These are phyloP conservation scores for Lepisosteus oculatus DNA, from an alignment of 2,113 vertebrate genomes.

Conservation along the genomic window DNA sequence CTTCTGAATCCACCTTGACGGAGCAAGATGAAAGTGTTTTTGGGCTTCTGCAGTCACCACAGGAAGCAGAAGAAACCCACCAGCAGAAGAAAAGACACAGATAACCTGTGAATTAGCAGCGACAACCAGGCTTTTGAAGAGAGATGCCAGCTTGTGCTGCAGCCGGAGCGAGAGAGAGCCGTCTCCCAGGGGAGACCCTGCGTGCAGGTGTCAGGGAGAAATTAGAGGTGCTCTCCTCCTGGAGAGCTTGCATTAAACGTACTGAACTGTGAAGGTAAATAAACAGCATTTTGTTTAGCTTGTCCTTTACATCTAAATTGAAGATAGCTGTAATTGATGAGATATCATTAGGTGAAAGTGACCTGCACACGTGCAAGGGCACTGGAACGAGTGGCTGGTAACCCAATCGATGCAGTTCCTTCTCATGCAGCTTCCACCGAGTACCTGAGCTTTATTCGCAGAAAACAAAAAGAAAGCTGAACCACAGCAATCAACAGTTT, in stretches of 20 bases:
- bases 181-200: background rate
- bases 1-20: too few species aligned
- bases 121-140: background rate
- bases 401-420: too few species aligned
- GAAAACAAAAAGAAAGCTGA: too few species aligned
- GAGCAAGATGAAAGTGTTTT: too few species aligned
- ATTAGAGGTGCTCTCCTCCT: too few species aligned
- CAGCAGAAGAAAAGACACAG: background rate
- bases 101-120: background rate
- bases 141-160: background rate
- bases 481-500: too few species aligned
- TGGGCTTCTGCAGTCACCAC: too few species aligned
- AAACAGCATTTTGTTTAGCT: background rate
- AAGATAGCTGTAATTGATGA: background rate
- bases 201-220: background rate
- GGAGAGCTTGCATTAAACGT: too few species aligned
- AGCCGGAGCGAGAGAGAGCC: background rate
- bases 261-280: constrained; percentile 2
- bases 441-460: too few species aligned
- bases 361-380: background rate
- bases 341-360: background rate
- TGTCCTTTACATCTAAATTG: background rate
- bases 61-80: background rate
- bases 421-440: too few species aligned
- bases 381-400: too few species aligned